Evolutionary conservation across 2,113 vertebrate species (phyloP).

Genomic region (Blennius ocellaris): DNA sequence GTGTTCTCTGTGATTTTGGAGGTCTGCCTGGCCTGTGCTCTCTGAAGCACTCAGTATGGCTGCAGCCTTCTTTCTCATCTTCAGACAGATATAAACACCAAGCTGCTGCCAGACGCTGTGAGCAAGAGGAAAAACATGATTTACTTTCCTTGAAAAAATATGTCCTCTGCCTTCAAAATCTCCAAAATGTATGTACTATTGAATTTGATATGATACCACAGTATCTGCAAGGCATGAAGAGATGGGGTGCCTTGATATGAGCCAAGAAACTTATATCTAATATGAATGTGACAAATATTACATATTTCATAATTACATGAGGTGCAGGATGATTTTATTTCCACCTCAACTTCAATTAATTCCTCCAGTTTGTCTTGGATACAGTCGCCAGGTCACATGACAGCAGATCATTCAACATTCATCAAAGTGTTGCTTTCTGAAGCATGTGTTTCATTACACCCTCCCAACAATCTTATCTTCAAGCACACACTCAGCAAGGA

Average conservation of each 20-base stretch:
- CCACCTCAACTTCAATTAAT: constrained; percentile 8
- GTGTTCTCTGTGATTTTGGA: constrained; percentile 41
- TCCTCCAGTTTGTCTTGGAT: constrained; percentile 32
- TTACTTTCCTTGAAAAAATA: constrained; percentile 35
- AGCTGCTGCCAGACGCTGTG: constrained; percentile 24
- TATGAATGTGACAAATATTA: constrained; percentile 25
- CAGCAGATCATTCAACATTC: constrained; percentile 44
- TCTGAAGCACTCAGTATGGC: constrained; percentile 38
- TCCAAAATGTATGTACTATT: constrained; percentile 20
- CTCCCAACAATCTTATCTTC: constrained; percentile 61
- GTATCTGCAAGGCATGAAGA: constrained; percentile 23
- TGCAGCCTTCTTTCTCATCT: constrained; percentile 35
- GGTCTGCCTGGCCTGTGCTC: constrained; percentile 36
- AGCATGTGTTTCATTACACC: constrained; percentile 67
- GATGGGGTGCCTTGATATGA: constrained; percentile 9
- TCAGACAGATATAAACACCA: constrained; percentile 46
- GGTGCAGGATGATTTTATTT: constrained; percentile 12
- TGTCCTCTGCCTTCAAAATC: constrained; percentile 33
- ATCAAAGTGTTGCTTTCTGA: constrained; percentile 54
- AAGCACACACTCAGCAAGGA: constrained; percentile 41
- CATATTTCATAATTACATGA: constrained; percentile 25
- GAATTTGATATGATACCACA: constrained; percentile 24
- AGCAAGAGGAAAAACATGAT: constrained; percentile 32
- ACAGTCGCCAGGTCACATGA: constrained; percentile 31
- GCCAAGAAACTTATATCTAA: constrained; percentile 33